Evolutionary conservation across 2,888 invertebrate genomes (phyloP).

Genomic region (Sarcophaga carnaria): DNA sequence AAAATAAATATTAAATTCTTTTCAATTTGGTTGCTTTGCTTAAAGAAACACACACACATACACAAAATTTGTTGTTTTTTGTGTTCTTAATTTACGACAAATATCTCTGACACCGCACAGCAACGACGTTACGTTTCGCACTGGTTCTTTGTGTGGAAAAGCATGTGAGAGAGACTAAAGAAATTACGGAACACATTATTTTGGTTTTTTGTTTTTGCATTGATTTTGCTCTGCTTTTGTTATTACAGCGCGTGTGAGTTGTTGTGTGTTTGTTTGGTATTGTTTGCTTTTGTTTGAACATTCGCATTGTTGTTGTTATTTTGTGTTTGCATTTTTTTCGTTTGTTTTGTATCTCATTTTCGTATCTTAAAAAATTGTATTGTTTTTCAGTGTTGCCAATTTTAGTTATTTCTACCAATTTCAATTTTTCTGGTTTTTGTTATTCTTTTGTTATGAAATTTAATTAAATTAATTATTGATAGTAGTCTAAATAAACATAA

Average conservation of each 20-base stretch:
- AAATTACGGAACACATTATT: constrained; percentile 50
- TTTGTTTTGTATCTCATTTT: background rate
- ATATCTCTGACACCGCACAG: constrained; percentile 45
- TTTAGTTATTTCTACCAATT: no score
- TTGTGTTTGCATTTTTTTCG: constrained; percentile 18
- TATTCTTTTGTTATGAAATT: no score
- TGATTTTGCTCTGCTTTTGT: constrained; percentile 19
- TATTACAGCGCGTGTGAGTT: background rate
- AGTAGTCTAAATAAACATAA: no score
- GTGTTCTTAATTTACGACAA: constrained; percentile 32
- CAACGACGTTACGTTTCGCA: constrained; percentile 52
- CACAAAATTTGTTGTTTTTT: constrained; percentile 3
- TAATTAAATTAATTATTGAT: no score
- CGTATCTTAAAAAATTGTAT: no score
- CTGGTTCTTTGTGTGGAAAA: constrained; percentile 43
- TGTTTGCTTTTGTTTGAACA: constrained; percentile 11
- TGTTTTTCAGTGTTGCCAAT: no score
- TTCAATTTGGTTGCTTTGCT: constrained; percentile 11
- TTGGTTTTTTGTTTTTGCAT: constrained; percentile 2
- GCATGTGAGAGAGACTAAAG: constrained; percentile 41
- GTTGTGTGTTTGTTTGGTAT: background rate
- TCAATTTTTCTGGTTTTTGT: no score
- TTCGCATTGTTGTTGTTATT: constrained; percentile 22
- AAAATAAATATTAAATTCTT: background rate
- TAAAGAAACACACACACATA: background rate